phyloP scores from a whole-genome alignment of 2,797 vertebrate genomes.

The Rhinatrema bivittatum region DNA sequence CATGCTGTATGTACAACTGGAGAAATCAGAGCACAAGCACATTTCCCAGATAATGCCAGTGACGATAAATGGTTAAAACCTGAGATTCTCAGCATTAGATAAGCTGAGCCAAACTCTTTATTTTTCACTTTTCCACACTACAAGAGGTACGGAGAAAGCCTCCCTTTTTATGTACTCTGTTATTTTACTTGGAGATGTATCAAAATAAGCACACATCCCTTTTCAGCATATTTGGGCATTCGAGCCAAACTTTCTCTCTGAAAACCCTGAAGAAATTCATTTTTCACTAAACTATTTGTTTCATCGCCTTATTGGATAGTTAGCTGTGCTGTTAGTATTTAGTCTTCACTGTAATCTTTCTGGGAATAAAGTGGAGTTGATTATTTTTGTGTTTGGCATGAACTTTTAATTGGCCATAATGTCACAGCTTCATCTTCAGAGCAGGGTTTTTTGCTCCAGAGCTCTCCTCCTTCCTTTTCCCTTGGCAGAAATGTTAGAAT shows the following conservation, averaged over 20 bases:
- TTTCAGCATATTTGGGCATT: conserved; percentile 2
- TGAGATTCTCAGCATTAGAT: too few species aligned
- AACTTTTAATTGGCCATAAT: conserved; percentile 8
- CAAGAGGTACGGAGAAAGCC: conserved; percentile 1
- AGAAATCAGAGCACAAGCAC: too few species aligned
- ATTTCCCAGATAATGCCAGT: too few species aligned
- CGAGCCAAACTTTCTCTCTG: conserved; percentile 12
- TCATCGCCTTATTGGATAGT: conserved; percentile 11
- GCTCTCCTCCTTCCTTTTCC: too few species aligned
- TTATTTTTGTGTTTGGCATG: too few species aligned
- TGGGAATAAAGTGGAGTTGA: conserved; percentile 6
- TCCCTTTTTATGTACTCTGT: conserved; percentile 5
- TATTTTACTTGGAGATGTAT: conserved; percentile 5
- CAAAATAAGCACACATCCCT: conserved; percentile 14
- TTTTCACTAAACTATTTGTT: conserved; percentile 2
- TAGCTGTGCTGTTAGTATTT: conserved; percentile 12
- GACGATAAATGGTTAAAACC: too few species aligned
- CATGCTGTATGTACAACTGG: too few species aligned
- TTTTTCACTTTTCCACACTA: conserved; percentile 1
- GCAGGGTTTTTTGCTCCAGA: too few species aligned
- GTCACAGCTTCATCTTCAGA: too few species aligned
- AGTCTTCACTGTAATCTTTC: conserved; percentile 7
- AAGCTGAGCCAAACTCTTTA: too few species aligned
- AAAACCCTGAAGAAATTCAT: not conserved
- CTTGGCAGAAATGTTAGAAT: too few species aligned